Base-by-base conservation (phyloP, 2,888 invertebrate species). In the Zygogramma bicolorata region DNA sequence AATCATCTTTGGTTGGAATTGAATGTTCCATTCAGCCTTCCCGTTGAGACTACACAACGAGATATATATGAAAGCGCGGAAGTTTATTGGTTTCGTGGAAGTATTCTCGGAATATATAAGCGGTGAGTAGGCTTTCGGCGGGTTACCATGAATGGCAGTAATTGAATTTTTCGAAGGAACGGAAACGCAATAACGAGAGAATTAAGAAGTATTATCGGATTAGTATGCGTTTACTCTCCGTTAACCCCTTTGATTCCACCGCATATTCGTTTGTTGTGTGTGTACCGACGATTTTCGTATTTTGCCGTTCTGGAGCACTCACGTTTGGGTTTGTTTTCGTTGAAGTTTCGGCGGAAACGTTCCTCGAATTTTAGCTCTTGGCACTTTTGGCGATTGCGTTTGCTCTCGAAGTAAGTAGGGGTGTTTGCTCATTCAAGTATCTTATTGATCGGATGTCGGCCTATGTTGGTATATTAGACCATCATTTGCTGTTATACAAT, bases 1-100 rank as follows among this genome's bases (percentile, higher is more conserved):
- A 20, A 8, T 20, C 6, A 10, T 15, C 20, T 15, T 7, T 0
- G n/a, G 20, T 20, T 46, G 10, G 20, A 46, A 46, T 46, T 3
- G 8, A 46, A 1, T 8, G 34, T 22, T 42, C 3, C 13, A 15
- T 8, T 3, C 0, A 18, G 10, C 20, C 18, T 46, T 20, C 20
- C 20, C 38, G 38, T 20, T 10, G 20, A 8, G 18, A 18, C 46
- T 20, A 10, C n/a, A 27, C 53, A 27, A 27, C n/a, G 6, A 53
- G n/a, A 25, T 53, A 25, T 15, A 53, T 27, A 25, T n/a, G n/a
- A n/a, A n/a, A 27, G 13, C 13, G 53, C 13, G 25, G n/a, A 7
- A 53, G 53, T 53, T 53, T 53, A 53, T 53, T 53, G 53, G 27
- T 53, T 5, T 27, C 53, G 53, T 53, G 53, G 15, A 53, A 25